Evolutionary conservation across 2,113 vertebrate species (phyloP), one percentile per base, ranked within the genome.

Genomic region (Morone saxatilis): DNA sequence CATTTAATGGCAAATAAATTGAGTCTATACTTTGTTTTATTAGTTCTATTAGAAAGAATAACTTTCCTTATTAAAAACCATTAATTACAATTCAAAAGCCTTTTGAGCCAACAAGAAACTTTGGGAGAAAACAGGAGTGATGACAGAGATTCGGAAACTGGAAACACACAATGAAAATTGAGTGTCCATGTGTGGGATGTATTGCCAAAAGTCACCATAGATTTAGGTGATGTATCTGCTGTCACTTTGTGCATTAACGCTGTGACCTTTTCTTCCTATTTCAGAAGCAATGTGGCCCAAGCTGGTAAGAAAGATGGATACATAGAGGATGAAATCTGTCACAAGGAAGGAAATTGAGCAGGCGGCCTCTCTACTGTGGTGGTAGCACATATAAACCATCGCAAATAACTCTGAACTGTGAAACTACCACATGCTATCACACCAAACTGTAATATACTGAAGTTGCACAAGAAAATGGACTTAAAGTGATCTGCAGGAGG

Each of bases 271-370:
- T 85, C 89, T 88, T 90, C 81, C 91, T 56, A 59, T 84, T 93
- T 91, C 84, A 78, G 83, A 86, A 66, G 87, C 86, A 90, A 87
- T 65, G 89, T 79, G 86, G 90, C 62, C 85, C 81, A 59, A 86
- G 83, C 85, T 88, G 90, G 79, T 91, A 86, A 92, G 93, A 93
- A 89, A 91, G 94, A 94, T 86, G 80, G 92, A 94, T 94, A 86
- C 57, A 16, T 3, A 5, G 73, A 53, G 77, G 83, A 79, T 71
- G 84, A 79, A 86, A 92, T 81, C 85, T 85, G 90, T 92, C 90
- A 92, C 74, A 0, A 7, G 14, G 57, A 78, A 20, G 71, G 82
- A 81, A 90, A 89, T 78, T 43, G 59, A 76, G 71, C 75, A 4
- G 53, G 22, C 20, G 2, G 38, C 16, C 70, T 78, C 82, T 73